Conservation (phyloP, 2,888 invertebrate genomes). For the Sinodicranocentrus sp. region DNA sequence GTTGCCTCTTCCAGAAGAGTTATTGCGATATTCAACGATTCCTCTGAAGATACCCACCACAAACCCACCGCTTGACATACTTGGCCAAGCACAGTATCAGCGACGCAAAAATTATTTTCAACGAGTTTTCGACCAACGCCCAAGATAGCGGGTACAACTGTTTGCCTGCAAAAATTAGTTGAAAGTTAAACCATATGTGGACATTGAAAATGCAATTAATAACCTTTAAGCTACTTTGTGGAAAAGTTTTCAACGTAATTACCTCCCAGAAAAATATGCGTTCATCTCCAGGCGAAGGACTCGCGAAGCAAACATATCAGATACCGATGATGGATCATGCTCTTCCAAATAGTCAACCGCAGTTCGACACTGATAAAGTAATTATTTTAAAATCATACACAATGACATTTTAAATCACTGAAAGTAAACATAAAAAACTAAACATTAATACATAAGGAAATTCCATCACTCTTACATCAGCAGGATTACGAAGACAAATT, state of each 20-base stretch:
- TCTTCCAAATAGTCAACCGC: constrained; percentile 56
- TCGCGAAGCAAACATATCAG: constrained; percentile 32
- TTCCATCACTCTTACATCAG: neutral
- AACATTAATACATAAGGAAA: no score
- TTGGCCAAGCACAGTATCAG: constrained; percentile 51
- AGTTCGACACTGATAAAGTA: constrained; percentile 35
- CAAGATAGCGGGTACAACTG: constrained; percentile 42
- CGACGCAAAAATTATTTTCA: constrained; percentile 16
- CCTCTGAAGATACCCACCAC: constrained; percentile 40
- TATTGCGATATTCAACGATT: constrained; percentile 12
- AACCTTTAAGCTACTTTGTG: no score
- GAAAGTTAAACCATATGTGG: no score
- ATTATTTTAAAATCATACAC: no score
- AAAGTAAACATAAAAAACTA: no score
- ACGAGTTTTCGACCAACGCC: constrained; percentile 37
- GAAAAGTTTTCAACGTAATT: neutral
- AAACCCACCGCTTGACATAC: constrained; percentile 43
- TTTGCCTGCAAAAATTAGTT: constrained; percentile 25
- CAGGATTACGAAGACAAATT: constrained; percentile 16
- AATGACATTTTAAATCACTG: no score
- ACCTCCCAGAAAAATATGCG: constrained; percentile 62
- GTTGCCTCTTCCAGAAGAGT: constrained; percentile 21
- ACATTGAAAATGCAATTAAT: no score
- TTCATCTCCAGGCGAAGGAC: constrained; percentile 56
- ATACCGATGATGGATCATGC: constrained; percentile 35